Percentiles rank a stretch among this genome's conserved stretches.
phyloP scores from a whole-genome alignment of 2,113 vertebrate species.

The Malurus elegans region DNA sequence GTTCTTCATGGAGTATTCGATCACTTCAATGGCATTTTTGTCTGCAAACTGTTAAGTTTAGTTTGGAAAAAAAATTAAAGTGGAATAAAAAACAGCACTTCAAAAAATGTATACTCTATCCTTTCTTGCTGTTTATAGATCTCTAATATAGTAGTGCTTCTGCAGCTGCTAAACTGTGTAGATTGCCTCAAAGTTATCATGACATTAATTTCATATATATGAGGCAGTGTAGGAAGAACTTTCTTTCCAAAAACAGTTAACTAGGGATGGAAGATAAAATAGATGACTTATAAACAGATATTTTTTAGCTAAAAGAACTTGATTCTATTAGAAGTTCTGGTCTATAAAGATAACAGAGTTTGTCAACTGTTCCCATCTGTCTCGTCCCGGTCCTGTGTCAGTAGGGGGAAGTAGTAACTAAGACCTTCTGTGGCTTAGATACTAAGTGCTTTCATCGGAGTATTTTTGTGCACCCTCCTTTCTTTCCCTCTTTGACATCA shows the following conservation, averaged over 20 bases:
- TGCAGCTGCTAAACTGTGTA: neutral
- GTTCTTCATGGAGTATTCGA: neutral
- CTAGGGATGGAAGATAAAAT: neutral
- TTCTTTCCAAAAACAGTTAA: neutral
- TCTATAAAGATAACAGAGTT: conserved; percentile 9
- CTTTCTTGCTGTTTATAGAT: neutral
- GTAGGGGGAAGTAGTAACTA: conserved; percentile 66
- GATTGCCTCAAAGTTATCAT: neutral
- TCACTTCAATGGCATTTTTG: neutral
- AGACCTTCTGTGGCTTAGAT: conserved; percentile 37
- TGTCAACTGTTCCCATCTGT: conserved; percentile 39
- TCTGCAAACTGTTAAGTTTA: neutral
- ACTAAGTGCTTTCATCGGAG: conserved; percentile 14
- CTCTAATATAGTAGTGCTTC: neutral
- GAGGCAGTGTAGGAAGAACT: neutral
- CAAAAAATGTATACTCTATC: neutral
- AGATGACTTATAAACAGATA: neutral
- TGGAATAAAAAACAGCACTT: neutral
- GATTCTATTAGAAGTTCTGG: neutral
- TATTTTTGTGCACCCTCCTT: conserved; percentile 46
- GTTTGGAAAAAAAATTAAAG: neutral
- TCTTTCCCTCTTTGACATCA: conserved; percentile 45
- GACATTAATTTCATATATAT: neutral
- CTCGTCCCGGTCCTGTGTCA: conserved; percentile 36
- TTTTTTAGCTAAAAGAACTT: conserved; percentile 2